Evolutionary conservation across 1,140 invertebrate genomes (phyloP).

Genomic region (Delia radicum): DNA sequence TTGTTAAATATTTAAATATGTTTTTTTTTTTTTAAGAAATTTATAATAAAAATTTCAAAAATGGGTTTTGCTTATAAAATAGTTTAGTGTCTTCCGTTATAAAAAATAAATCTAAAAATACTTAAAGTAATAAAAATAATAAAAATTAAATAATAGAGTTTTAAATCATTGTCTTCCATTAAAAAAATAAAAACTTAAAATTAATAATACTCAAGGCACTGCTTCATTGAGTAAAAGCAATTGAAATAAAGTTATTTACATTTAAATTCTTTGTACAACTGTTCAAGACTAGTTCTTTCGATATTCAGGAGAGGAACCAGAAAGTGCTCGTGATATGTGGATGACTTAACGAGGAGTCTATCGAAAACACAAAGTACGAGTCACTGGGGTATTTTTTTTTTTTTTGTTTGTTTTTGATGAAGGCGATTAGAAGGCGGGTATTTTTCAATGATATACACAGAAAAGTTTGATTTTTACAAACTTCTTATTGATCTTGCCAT

Average conservation of each 20-base stretch:
- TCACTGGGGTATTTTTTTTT: too few species aligned
- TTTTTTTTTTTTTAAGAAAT: too few species aligned
- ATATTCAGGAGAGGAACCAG: background rate
- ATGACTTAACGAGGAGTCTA: too few species aligned
- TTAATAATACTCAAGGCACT: slow-evolving; percentile 27
- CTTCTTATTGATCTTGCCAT: slow-evolving; percentile 77
- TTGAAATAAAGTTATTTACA: slow-evolving; percentile 41
- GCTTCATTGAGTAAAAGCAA: slow-evolving; percentile 12
- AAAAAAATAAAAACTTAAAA: slow-evolving; percentile 1
- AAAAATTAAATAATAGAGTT: slow-evolving; percentile 29
- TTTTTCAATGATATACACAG: background rate
- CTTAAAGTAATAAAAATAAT: slow-evolving; percentile 5
- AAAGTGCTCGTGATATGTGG: too few species aligned
- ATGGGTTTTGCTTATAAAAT: slow-evolving; percentile 2
- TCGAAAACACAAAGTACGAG: too few species aligned
- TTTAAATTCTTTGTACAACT: background rate
- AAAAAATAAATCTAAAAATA: background rate
- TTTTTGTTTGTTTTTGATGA: background rate
- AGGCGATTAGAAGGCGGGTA: background rate
- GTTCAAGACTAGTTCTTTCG: background rate
- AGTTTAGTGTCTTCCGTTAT: slow-evolving; percentile 14
- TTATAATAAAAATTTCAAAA: slow-evolving; percentile 29
- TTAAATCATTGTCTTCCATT: slow-evolving; percentile 55
- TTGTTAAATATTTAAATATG: background rate
- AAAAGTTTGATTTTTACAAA: background rate